Evolutionary conservation across 2,888 invertebrate species (phyloP), one percentile per base, ranked within the genome.

Genomic region (Keiferia lycopersicella): DNA sequence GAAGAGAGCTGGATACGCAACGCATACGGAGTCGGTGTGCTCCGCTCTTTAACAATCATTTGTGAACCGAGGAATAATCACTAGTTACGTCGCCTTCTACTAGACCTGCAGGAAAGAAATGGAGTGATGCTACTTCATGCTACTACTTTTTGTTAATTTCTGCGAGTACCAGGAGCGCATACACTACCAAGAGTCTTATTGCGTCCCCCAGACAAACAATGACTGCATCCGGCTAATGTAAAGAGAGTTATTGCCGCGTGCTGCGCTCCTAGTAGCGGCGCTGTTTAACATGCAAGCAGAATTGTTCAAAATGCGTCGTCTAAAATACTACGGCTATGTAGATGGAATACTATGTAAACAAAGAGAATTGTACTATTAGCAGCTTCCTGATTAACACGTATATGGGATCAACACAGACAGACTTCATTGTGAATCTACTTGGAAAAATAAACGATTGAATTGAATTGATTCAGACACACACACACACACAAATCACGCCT

Each of bases 141-240:
- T n/a, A n/a, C 26, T 26, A 26, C 26, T 26, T 26, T 26, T 6
- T 45, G n/a, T 45, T 16, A 45, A 45, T 45, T n/a, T n/a, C n/a
- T 50, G n/a, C n/a, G n/a, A n/a, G n/a, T n/a, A 3, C 50, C 1
- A 50, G 11, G 50, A 11, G 1, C 1, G 4, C 16, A 20, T 20
- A 11, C 8, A 48, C 50, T 20, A 50, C 16, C 8, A 18, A 7
- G n/a, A 14, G 12, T n/a, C n/a, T 41, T 7, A 50, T 12, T 26
- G 18, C 51, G 51, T 53, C 51, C 51, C 51, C 10, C 51, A 22
- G 22, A 56, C 56, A 34, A 51, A 56, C 56, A 56, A 56, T 34
- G 34, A 56, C 26, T 34, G 56, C 56, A 56, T 34, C 56, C 56
- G 56, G 56, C 56, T 56, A 56, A 56, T 56, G 56, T 34, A 56